phyloP scores from a whole-genome alignment of 2,113 vertebrate genomes.

The Xenopus tropicalis region UCB_Xtro_10.0 CM004443.2:138132001-138132500 shows the following conservation, averaged over 20 bases:
- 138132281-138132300: too few relatives aligned
- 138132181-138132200: constrained; percentile 59
- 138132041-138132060: constrained; percentile 93
- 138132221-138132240: constrained; percentile 57
- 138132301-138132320: too few relatives aligned
- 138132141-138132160: constrained; percentile 62
- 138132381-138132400: too few relatives aligned
- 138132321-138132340: too few relatives aligned
- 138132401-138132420: too few relatives aligned
- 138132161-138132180: constrained; percentile 57
- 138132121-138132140: constrained; percentile 66
- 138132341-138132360: too few relatives aligned
- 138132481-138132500: too few relatives aligned
- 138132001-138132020: constrained; percentile 62
- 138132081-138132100: constrained; percentile 64
- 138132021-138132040: constrained; percentile 80
- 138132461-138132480: too few relatives aligned
- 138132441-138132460: too few relatives aligned
- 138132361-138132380: too few relatives aligned
- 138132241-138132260: constrained; percentile 47
- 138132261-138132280: constrained; percentile 1
- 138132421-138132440: too few relatives aligned
- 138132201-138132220: constrained; percentile 60
- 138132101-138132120: constrained; percentile 72
- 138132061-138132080: constrained; percentile 86